Base-by-base conservation (phyloP, 2,888 invertebrate species). In the Trissolcus brochymenae region DNA sequence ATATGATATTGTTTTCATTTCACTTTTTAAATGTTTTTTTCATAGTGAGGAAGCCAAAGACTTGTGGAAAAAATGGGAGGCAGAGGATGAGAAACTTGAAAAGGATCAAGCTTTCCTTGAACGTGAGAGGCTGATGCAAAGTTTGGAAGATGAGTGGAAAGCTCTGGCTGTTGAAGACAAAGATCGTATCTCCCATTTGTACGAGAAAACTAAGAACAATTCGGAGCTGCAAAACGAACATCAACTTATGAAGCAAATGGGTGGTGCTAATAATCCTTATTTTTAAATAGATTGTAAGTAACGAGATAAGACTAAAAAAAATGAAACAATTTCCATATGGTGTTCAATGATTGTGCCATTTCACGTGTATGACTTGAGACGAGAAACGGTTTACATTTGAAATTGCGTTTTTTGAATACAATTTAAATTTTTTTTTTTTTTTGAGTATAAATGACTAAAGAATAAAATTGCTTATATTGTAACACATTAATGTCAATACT, bases 131-230 rank as follows among this genome's bases (percentile, higher is more conserved):
- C 51, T 87, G 43, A 83, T 88, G 81, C 61, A 78, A 55, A 74
- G 82, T 19, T 79, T 88, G 21, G 88, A 88, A 49, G 79, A 86
- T 25, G 87, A 87, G 35, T 88, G 87, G 88, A 83, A 84, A 41
- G 67, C 78, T 25, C 71, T 88, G 1, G 84, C 86, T 2, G 35
- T 83, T 9, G 79, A 82, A 2, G 88, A 88, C 14, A 88, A 86
- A 51, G 81, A 86, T 3, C 82, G 79, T 25, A 84, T 86, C 14
- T 64, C 82, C 11, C 78, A 81, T n/a, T 80, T 83, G 7, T 86
- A 83, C 64, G 72, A 84, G 35, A 80, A 77, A 9, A 78, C 81
- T 0, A 65, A 74, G 35, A 29, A 61, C 7, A 56, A 65, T 3
- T 72, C 68, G 4, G 3, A 17, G 13, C 3, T 62, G 9, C 59